Evolutionary conservation across 2,797 vertebrate species (phyloP).

Genomic region (Takifugu rubripes): DNA sequence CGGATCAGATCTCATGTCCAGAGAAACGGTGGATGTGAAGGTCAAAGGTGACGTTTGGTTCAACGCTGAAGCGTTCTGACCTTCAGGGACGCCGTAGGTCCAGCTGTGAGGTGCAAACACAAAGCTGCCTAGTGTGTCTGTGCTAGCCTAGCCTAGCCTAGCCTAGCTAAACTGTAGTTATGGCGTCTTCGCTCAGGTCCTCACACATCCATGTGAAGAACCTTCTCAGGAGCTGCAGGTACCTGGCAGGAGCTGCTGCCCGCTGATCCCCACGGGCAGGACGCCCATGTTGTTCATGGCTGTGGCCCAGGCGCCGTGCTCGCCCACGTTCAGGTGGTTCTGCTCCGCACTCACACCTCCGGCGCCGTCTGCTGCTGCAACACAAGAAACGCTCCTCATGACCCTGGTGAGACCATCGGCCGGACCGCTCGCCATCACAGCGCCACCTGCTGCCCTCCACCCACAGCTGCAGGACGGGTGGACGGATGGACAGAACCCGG

Average conservation of each 20-base stretch:
- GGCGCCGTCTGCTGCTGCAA: conserved; percentile 83
- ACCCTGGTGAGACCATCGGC: background rate
- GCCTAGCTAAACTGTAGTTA: too few species aligned
- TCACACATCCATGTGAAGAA: too few species aligned
- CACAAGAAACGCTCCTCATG: background rate
- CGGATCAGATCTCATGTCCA: too few species aligned
- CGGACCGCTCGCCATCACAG: conserved; percentile 88
- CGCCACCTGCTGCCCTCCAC: conserved; percentile 63
- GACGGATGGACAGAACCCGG: conserved; percentile 1
- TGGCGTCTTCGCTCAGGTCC: too few species aligned
- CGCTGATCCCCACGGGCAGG: conserved; percentile 86
- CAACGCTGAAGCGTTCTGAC: background rate
- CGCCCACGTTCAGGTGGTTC: conserved; percentile 82
- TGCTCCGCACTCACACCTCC: conserved; percentile 84
- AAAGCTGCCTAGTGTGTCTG: too few species aligned
- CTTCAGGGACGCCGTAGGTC: background rate
- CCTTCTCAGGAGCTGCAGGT: conserved; percentile 10
- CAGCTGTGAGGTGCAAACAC: background rate
- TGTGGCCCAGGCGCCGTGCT: conserved; percentile 88
- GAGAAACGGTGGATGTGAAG: too few species aligned
- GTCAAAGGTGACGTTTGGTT: too few species aligned
- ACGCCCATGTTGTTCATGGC: conserved; percentile 96
- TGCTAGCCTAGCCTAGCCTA: too few species aligned
- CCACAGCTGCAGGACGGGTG: conserved; percentile 61
- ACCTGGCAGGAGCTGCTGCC: conserved; percentile 92